Conservation (phyloP, 1,140 invertebrate species). For the Babylonia areolata region DNA sequence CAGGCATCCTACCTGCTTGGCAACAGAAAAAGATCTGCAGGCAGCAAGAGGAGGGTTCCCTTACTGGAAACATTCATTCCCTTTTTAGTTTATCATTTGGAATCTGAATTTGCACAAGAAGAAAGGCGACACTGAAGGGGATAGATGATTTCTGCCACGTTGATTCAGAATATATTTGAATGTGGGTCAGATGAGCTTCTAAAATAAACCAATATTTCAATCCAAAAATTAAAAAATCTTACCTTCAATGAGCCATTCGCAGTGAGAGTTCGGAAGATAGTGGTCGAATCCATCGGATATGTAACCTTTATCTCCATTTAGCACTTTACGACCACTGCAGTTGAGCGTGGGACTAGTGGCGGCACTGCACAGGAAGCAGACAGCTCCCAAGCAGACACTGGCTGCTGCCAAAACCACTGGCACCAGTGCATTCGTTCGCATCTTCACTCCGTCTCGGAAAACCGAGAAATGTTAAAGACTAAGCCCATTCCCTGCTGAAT, state of each 20-base stretch:
- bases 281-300: conserved; percentile 93
- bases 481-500: conserved; percentile 4
- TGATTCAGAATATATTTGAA: too few relatives aligned
- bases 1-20: too few relatives aligned
- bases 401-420: conserved; percentile 29
- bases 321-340: conserved; percentile 50
- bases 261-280: conserved; percentile 94
- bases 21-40: too few relatives aligned
- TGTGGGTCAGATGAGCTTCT: too few relatives aligned
- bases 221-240: conserved; percentile 47
- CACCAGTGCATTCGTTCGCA: neutral
- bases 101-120: too few relatives aligned
- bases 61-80: too few relatives aligned
- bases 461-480: neutral
- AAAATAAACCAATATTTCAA: too few relatives aligned
- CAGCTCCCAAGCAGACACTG: conserved; percentile 22
- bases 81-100: too few relatives aligned
- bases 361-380: conserved; percentile 19
- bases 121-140: too few relatives aligned
- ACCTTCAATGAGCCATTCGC: conserved; percentile 96
- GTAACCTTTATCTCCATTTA: conserved; percentile 79
- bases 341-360: conserved; percentile 11
- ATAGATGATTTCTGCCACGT: too few relatives aligned
- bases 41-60: too few relatives aligned
- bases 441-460: conserved; percentile 1